These are phyloP conservation scores for Lamproptera curius DNA, from an alignment of 2,888 invertebrate species.

Conservation along the genomic window DNA sequence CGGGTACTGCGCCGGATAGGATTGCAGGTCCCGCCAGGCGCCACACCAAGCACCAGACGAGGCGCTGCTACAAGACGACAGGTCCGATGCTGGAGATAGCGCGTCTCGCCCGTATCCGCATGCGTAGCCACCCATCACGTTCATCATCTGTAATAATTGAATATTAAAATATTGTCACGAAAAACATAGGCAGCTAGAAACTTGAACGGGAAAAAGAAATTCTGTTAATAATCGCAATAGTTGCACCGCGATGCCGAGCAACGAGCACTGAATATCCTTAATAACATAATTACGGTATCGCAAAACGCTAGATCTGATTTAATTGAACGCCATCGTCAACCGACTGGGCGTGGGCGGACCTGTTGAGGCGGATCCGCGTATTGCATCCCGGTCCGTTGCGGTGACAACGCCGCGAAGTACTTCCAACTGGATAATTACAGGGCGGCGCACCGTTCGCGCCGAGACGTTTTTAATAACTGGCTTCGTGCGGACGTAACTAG, in stretches of 20 bases:
- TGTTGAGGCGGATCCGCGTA: conserved; percentile 75
- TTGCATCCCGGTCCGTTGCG: conserved; percentile 70
- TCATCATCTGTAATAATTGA: conserved; percentile 62
- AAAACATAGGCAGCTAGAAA: too few species aligned
- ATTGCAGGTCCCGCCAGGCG: conserved; percentile 62
- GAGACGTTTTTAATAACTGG: conserved; percentile 80
- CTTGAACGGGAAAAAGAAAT: too few species aligned
- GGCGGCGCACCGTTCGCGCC: conserved; percentile 77
- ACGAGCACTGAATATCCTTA: too few species aligned
- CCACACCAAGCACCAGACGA: conserved; percentile 62
- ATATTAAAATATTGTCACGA: too few species aligned
- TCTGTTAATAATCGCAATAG: too few species aligned
- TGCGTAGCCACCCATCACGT: conserved; percentile 62
- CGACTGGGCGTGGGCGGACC: conserved; percentile 58
- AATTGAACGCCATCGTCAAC: conserved; percentile 29
- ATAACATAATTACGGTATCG: background rate
- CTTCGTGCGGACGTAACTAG: conserved; percentile 77
- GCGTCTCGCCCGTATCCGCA: conserved; percentile 72
- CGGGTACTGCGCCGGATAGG: conserved; percentile 63
- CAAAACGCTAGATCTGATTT: background rate
- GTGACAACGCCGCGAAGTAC: conserved; percentile 66
- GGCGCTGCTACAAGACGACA: conserved; percentile 67
- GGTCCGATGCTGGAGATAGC: conserved; percentile 65
- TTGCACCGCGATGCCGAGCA: too few species aligned
- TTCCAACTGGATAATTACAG: conserved; percentile 76